Conservation (phyloP, 2,113 vertebrate genomes). For the Gavia stellata region DNA sequence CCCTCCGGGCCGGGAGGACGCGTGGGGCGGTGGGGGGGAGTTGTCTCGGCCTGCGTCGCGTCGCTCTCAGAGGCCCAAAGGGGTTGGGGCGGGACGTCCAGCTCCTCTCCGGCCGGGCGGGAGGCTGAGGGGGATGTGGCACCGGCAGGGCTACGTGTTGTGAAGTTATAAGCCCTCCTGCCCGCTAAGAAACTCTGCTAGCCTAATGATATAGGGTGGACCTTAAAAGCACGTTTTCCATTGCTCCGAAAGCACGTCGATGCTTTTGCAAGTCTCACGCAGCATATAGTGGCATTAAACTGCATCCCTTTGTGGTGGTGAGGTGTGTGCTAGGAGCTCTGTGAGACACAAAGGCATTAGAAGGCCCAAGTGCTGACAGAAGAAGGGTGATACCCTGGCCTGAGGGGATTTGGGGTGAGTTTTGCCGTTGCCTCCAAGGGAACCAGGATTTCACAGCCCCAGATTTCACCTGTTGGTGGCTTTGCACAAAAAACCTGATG, state of each 20-base stretch:
- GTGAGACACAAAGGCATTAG: not conserved
- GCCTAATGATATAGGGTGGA: not conserved
- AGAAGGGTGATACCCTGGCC: not conserved
- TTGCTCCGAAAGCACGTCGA: not conserved
- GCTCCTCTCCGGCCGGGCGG: not conserved
- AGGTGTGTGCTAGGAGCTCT: not conserved
- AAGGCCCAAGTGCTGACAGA: not conserved
- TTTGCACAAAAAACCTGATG: not conserved
- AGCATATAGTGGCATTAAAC: not conserved
- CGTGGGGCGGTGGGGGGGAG: no score
- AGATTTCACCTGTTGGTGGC: not conserved
- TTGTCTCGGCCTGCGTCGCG: not conserved
- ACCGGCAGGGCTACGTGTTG: not conserved
- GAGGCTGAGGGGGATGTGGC: not conserved
- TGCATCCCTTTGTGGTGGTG: not conserved
- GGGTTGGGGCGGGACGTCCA: no score
- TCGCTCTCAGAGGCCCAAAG: not conserved
- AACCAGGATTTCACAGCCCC: not conserved
- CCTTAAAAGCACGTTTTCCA: not conserved
- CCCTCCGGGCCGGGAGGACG: no score
- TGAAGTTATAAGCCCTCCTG: not conserved
- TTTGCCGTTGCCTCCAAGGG: not conserved
- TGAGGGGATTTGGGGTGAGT: not conserved
- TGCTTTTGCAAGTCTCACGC: not conserved
- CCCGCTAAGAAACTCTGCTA: not conserved